Conservation (phyloP, 1,140 invertebrate genomes). For the Episyrphus balteatus region DNA sequence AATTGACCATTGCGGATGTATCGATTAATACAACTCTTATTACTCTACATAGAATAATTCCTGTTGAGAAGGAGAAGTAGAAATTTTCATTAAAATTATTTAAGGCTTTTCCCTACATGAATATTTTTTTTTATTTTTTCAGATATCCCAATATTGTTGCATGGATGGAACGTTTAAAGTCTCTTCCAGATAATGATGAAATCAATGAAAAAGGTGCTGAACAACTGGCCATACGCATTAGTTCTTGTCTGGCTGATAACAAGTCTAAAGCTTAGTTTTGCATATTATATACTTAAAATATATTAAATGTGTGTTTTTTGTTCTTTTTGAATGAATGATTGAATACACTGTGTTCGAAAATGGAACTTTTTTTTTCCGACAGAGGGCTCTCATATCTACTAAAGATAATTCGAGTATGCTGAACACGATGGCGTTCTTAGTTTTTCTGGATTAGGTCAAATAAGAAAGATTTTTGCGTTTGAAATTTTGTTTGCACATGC, state of each 20-base stretch:
- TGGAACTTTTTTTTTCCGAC: too few species aligned
- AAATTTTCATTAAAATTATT: neutral
- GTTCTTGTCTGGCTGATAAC: slow-evolving; percentile 16
- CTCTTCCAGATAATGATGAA: slow-evolving; percentile 22
- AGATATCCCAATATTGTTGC: slow-evolving; percentile 12
- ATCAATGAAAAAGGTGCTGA: slow-evolving; percentile 22
- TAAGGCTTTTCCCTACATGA: neutral
- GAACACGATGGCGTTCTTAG: too few species aligned
- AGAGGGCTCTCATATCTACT: too few species aligned
- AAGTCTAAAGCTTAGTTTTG: slow-evolving; percentile 5
- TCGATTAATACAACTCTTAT: slow-evolving; percentile 37
- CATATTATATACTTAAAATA: slow-evolving; percentile 1
- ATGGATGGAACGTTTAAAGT: slow-evolving; percentile 20
- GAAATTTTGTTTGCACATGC: too few species aligned
- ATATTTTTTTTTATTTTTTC: neutral
- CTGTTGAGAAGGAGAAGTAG: slow-evolving; percentile 15
- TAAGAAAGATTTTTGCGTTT: too few species aligned
- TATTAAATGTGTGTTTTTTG: neutral
- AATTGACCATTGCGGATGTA: slow-evolving; percentile 48
- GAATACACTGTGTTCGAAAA: too few species aligned
- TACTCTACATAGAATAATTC: slow-evolving; percentile 29
- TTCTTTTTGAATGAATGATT: neutral
- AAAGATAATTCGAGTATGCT: too few species aligned
- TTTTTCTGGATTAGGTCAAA: too few species aligned
- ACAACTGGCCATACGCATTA: slow-evolving; percentile 14